Evolutionary conservation across 2,113 vertebrate species (phyloP), one percentile per base, ranked within the genome.

Genomic region (Xerus inauris): DNA sequence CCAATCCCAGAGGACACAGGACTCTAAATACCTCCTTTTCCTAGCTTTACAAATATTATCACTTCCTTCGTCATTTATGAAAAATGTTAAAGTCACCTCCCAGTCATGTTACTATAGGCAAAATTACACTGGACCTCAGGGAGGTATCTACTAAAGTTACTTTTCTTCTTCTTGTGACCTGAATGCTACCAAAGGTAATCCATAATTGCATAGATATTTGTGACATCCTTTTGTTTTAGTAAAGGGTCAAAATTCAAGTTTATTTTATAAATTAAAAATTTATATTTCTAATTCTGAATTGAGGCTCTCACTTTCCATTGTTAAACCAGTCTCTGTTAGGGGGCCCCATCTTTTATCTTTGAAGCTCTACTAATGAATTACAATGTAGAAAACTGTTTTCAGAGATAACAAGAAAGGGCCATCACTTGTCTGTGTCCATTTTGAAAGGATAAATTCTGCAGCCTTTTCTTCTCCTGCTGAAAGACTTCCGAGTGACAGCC

Each of bases 361-460:
- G 40, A 26, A 2, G 16, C 8, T 38, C 20, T 71, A 35, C 0
- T 67, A 35, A 85, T 81, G 45, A 87, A 88, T 28, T 87, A 5
- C 17, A 87, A 42, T 19, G 3, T 32, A 83, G 71, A 9, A 45
- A 71, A 38, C 30, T 49, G 42, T 62, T 90, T 73, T 92, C 64
- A 85, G 22, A 94, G 57, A 87, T n/a, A 51, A 69, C 5, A 45
- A 89, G 59, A 42, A 59, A 82, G 26, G 12, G 13, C 17, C 16
- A 54, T 59, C 57, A 11, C 54, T 93, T 85, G 73, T 17, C 32
- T 8, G 65, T 8, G 38, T 28, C 22, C 40, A 49, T 92, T 89
- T 90, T 89, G 79, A 91, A 91, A 96, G 35, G 54, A 24, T 64
- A 82, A 54, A 82, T 91, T 86, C 62, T 85, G 64, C 20, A 72